Evolutionary conservation across 2,888 invertebrate species (phyloP), one percentile per base, ranked within the genome.

Genomic region (Dascillus cervinus): DNA sequence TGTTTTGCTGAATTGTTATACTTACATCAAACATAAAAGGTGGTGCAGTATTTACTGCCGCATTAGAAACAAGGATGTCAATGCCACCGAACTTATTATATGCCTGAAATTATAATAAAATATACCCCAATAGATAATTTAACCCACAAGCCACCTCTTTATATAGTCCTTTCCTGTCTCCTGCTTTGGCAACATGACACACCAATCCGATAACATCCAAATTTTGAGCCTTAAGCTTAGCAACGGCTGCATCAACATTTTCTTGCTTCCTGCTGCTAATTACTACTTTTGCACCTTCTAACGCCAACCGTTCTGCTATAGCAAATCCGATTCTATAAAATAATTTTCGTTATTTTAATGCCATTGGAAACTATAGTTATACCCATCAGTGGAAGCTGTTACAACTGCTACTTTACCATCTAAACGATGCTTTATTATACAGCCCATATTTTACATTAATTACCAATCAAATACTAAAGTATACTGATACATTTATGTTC

Each of bases 11-110:
- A n/a, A n/a, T n/a, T n/a, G n/a, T n/a, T n/a, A 26, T 34, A 41
- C 38, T 43, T 62, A 78, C 80, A 55, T 90, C 85, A 27, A 94
- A 64, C 34, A 91, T 75, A 24, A 79, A 74, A 13, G 87, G 85
- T 41, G 86, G 80, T 13, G 71, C 66, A 11, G 96, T 95, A 67
- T 92, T 96, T 0, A 81, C 83, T 10, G 87, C 95, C 29, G 95
- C 96, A 71, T 96, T 97, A 4, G 92, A 92, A n/a, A 97, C 80
- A 8, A 97, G 69, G 56, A 96, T 91, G 63, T 97, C 94, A 22
- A 95, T 68, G 9, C 86, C 86, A 3, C 94, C 94, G 64, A 80
- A 86, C 61, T 79, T 78, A 22, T 72, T 66, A 13, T n/a, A n/a
- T n/a, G 90, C 82, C 82, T 85, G 50, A 26, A 67, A 64, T 43